phyloP scores from a whole-genome alignment of 2,888 invertebrate genomes.

The Hemithea aestivaria region DNA sequence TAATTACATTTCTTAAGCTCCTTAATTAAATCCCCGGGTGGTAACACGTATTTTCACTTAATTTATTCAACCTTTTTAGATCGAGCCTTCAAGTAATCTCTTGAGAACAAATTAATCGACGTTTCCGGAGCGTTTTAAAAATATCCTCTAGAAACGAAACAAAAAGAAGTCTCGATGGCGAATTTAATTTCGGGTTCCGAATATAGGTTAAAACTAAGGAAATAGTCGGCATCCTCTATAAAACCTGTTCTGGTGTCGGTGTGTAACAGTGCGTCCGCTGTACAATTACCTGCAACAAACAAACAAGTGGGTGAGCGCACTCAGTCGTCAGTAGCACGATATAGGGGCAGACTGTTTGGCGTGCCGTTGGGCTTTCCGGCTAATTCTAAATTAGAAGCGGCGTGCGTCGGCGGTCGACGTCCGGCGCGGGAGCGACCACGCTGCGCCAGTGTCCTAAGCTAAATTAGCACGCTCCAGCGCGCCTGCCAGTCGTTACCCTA shows the following conservation, averaged over 20 bases:
- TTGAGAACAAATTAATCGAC: conserved; percentile 13
- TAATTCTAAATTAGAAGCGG: conserved; percentile 48
- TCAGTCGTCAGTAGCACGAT: conserved; percentile 18
- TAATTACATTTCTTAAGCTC: conserved; percentile 50
- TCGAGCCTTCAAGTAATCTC: conserved; percentile 19
- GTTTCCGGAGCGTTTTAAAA: too few species aligned
- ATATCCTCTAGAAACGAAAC: too few species aligned
- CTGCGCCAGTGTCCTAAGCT: conserved; percentile 12
- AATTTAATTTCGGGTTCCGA: too few species aligned
- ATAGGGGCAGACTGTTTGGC: conserved; percentile 54
- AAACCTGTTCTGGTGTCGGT: not conserved
- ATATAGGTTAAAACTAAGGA: too few species aligned
- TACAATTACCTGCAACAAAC: conserved; percentile 40
- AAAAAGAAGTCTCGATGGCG: too few species aligned
- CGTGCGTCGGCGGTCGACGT: conserved; percentile 31
- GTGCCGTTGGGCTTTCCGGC: conserved; percentile 42
- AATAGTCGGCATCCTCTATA: not conserved
- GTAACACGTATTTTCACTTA: conserved; percentile 38
- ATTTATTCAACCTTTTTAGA: conserved; percentile 33
- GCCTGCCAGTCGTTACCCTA: conserved; percentile 35
- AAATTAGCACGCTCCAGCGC: conserved; percentile 31
- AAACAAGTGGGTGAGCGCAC: conserved; percentile 24
- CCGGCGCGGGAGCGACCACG: conserved; percentile 6
- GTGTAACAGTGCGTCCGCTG: conserved; percentile 22
- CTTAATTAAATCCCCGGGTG: conserved; percentile 50